These are phyloP conservation scores for Alviniconcha marisindica DNA, from an alignment of 1,140 invertebrate species.

Conservation along the genomic window DNA sequence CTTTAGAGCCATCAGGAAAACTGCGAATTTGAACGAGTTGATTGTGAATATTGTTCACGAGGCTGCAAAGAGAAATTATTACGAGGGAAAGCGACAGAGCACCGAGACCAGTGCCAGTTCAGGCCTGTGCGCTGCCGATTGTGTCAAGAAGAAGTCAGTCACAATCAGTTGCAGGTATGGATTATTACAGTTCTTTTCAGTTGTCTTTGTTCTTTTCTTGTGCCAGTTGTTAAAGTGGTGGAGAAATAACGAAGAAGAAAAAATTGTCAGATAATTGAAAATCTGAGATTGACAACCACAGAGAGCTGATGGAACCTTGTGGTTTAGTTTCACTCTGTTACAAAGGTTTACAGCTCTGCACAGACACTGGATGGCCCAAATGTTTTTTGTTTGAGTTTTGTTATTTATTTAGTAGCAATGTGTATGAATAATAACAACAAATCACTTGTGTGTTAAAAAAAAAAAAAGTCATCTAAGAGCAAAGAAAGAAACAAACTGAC, in stretches of 20 bases:
- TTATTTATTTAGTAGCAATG: no score
- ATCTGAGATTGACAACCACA: no score
- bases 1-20: constrained; percentile 26
- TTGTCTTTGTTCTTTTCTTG: background rate
- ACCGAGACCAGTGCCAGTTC: constrained; percentile 10
- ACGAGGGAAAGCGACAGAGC: background rate
- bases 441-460: no score
- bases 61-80: constrained; percentile 3
- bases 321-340: background rate
- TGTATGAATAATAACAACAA: no score
- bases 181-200: no score
- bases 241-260: no score
- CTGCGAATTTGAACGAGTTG: constrained; percentile 31
- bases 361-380: no score
- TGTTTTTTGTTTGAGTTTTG: no score
- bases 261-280: background rate
- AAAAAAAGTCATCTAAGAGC: no score
- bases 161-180: constrained; percentile 25
- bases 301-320: background rate
- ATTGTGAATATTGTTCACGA: background rate
- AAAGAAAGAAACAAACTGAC: no score
- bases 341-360: background rate
- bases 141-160: constrained; percentile 16
- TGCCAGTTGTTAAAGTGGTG: no score
- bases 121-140: constrained; percentile 11